Conservation (phyloP, 2,113 vertebrate genomes). For the Channa argus region DNA sequence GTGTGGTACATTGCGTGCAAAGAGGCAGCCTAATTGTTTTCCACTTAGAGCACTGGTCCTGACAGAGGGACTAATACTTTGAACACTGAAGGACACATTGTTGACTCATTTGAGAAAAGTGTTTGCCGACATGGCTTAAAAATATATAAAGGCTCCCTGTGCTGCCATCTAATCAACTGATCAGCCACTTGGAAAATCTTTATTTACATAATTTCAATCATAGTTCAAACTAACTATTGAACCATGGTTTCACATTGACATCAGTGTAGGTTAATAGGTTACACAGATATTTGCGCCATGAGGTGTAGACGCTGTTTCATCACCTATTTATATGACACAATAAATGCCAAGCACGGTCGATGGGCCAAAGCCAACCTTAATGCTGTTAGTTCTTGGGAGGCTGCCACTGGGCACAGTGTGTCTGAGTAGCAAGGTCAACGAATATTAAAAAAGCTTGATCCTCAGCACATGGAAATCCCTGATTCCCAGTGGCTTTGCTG, state of each 20-base stretch:
- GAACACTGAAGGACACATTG: too few species aligned
- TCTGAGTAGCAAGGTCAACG: constrained; percentile 18
- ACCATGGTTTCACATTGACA: neutral
- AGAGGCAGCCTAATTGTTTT: too few species aligned
- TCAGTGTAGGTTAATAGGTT: constrained; percentile 7
- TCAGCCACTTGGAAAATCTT: neutral
- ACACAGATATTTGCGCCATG: constrained; percentile 6
- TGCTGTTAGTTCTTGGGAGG: constrained; percentile 32
- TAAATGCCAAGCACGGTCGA: constrained; percentile 14
- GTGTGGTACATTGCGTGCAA: too few species aligned
- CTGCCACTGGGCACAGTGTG: constrained; percentile 18
- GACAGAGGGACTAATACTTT: too few species aligned
- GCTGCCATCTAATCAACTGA: constrained; percentile 6
- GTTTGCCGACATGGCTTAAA: neutral
- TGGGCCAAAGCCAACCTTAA: constrained; percentile 14
- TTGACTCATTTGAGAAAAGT: neutral
- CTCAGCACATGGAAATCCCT: neutral
- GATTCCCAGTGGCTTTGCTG: neutral
- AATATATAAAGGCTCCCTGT: neutral
- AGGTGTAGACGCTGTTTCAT: constrained; percentile 1
- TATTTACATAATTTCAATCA: constrained; percentile 8
- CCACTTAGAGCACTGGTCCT: too few species aligned
- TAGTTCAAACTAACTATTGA: constrained; percentile 10
- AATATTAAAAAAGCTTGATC: constrained; percentile 34
- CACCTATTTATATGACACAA: constrained; percentile 4